Percentiles rank a stretch among this genome's conserved stretches.
Conservation (phyloP, 2,888 invertebrate genomes). For the Prosapia bicincta region DNA sequence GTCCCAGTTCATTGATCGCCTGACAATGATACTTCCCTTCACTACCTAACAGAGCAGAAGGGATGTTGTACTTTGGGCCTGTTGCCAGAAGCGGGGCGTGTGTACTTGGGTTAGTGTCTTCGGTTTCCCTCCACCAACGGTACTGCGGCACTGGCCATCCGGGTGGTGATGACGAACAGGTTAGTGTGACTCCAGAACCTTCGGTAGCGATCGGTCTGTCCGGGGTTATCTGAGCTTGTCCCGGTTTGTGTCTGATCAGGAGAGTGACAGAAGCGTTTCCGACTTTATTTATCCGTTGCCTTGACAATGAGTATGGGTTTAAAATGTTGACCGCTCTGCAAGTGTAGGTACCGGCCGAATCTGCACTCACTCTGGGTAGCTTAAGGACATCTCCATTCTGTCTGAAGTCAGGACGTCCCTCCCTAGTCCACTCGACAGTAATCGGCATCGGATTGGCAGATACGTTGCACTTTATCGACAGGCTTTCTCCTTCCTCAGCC, state of each 20-base stretch:
- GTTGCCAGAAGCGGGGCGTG: constrained; percentile 63
- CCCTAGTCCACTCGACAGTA: constrained; percentile 83
- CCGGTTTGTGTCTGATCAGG: constrained; percentile 81
- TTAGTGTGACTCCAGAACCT: constrained; percentile 71
- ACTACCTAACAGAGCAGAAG: constrained; percentile 77
- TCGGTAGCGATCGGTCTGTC: constrained; percentile 82
- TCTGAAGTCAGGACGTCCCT: constrained; percentile 79
- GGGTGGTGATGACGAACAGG: constrained; percentile 82
- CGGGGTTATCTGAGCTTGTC: constrained; percentile 76
- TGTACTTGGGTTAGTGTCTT: constrained; percentile 30
- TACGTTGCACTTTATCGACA: constrained; percentile 81
- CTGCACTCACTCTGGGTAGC: constrained; percentile 72
- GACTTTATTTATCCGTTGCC: constrained; percentile 65
- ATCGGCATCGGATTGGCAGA: constrained; percentile 81
- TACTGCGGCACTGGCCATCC: constrained; percentile 92
- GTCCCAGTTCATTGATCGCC: constrained; percentile 84
- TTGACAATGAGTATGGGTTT: constrained; percentile 62
- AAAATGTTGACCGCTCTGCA: constrained; percentile 85
- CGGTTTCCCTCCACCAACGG: constrained; percentile 64
- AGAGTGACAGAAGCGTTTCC: constrained; percentile 81
- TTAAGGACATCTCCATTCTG: constrained; percentile 74
- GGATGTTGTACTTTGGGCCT: constrained; percentile 80
- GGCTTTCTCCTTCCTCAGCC: constrained; percentile 80
- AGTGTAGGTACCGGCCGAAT: constrained; percentile 79
- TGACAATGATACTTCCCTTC: constrained; percentile 90